Evolutionary conservation across 37 sponge, comb jelly and placozoan species (phyloP), one percentile per base, ranked within the genome.

Genomic region (Chondrilla cf. caribensis): DNA sequence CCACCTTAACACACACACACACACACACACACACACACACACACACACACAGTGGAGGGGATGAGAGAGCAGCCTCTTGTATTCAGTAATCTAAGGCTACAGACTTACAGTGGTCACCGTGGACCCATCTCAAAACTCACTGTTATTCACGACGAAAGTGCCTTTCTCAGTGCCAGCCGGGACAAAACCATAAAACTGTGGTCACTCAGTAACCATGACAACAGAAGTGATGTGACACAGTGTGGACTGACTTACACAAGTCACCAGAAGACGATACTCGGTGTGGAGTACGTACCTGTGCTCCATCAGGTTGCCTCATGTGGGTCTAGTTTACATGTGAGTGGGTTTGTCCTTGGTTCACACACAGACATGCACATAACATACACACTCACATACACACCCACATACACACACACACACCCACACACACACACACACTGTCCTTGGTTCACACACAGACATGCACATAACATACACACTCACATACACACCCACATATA

Each of bases 151-250:
- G 71, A 81, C 41, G 94, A 97, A 83, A 86, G 85, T 65, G 82
- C 83, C 83, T 89, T 97, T 32, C 55, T 97, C 54, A 89, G 90
- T 62, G 91, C 89, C 44, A 87, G 96, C 78, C 84, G 88, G 60
- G 98, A 97, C 82, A 88, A 84, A 80, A 93, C 87, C 4, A 93
- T 93, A 24, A 88, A 84, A 76, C 71, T 97, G 35, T 97, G 98
- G 98, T 82, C 79, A 0, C 83, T 97, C 26, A 39, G 82, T 44
- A 95, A 89, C 79, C 81, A 83, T 44, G 92, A 89, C 38, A 81
- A 79, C 33, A 89, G 92, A 4, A 33, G 31, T 21, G 71, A 31
- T 59, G 55, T 54, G 26, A 67, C 26, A 25, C 62, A 58, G 18
- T 18, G 37, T n/a, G 24, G 70, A 29, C 38, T 38, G 40, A 86